A percentile compares a stretch with the other conserved stretches of the same genome.
phyloP scores from a whole-genome alignment of 2,797 vertebrate genomes.

The Antrozous pallidus region DNA sequence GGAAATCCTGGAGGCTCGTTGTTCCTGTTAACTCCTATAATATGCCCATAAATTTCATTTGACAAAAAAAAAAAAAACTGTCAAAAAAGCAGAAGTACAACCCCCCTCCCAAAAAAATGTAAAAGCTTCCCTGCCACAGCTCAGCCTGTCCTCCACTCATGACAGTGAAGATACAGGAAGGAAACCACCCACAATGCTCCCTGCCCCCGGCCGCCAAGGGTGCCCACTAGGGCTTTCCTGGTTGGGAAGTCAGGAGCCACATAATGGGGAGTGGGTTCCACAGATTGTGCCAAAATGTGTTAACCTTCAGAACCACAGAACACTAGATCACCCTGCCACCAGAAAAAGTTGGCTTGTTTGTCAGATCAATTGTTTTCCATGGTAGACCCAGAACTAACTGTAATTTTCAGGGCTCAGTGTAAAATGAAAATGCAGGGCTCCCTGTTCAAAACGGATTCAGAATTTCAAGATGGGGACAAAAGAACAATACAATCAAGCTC shows the following conservation, averaged over 20 bases:
- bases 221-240: not conserved
- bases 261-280: not conserved
- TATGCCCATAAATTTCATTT: slow-evolving; percentile 9
- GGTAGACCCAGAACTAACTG: not conserved
- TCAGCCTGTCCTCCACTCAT: not conserved
- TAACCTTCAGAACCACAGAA: not conserved
- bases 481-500: not conserved
- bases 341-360: not conserved
- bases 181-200: not conserved
- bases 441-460: not conserved
- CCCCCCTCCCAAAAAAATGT: not conserved
- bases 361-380: not conserved
- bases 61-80: not conserved
- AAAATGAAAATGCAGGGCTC: not conserved
- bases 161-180: not conserved
- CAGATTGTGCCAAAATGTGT: not conserved
- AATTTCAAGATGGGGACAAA: not conserved
- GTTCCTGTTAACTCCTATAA: slow-evolving; percentile 25
- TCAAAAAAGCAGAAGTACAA: slow-evolving; percentile 11
- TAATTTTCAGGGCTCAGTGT: not conserved
- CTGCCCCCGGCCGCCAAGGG: rapidly evolving
- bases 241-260: not conserved
- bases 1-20: slow-evolving; percentile 19
- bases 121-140: not conserved
- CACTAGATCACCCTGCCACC: rapidly evolving